Evolutionary conservation across 2,888 invertebrate genomes (phyloP), one percentile per base, ranked within the genome.

Genomic region (Anarsia innoxiella): DNA sequence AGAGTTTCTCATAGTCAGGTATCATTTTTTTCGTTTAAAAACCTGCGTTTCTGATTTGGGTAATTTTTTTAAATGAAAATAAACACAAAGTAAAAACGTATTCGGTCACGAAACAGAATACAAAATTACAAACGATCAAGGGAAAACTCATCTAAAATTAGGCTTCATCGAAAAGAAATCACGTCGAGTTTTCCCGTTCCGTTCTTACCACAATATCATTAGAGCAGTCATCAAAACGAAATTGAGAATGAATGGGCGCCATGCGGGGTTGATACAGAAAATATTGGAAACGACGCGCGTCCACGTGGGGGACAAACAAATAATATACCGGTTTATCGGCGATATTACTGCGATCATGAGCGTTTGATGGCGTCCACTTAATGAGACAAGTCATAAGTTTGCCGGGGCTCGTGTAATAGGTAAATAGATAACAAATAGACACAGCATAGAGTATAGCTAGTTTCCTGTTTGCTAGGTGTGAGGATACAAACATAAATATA

Each of bases 181-280:
- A 27, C 34, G 16, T 8, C 26, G 13, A 6, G 13, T 36, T 36
- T 36, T 16, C 16, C 31, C 26, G 27, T n/a, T n/a, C n/a, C n/a
- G n/a, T n/a, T n/a, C n/a, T n/a, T n/a, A 2, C 51, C 50, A 64
- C 66, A 65, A 73, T 75, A 66, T 66, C 66, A 69, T 77, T 72
- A 78, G 53, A 59, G 54, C 50, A 63, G 66, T 67, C 69, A 75
- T 80, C 77, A 72, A 66, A 72, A 66, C 64, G 59, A 67, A 73
- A 76, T 79, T 66, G 69, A 64, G 57, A 69, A 76, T 69, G 66
- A 70, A 75, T 67, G 67, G 64, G 59, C 53, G 58, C 55, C 62
- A 61, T 58, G 58, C 59, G 51, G 57, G 43, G 41, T 48, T 50
- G 49, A 51, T 56, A 59, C 56, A 59, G 48, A 51, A 56, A 55